Base-by-base conservation (phyloP, 2,888 invertebrate genomes). In the Platycheirus albimanus region DNA sequence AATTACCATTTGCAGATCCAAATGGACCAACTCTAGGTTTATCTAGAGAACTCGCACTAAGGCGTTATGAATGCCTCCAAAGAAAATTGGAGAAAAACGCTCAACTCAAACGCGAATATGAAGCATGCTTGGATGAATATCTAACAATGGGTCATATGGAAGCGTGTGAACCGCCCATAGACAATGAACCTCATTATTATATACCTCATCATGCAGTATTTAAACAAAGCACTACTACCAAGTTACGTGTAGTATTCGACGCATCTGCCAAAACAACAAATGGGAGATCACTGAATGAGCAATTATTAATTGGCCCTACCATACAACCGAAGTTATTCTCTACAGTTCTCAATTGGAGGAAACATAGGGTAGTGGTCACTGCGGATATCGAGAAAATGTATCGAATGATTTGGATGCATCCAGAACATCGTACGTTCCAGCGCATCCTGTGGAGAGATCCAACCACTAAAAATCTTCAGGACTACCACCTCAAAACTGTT, bases 381-480 rank as follows among this genome's bases (percentile, higher is more conserved):
- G 45, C 45, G 19, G 45, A 45, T 4, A 10, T 45, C 13, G 45
- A 45, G 19, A 45, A 45, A 45, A 45, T 45, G 45, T 45, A 45
- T 7, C 17, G 45, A 19, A 45, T 45, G 45, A 45, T 45, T 45
- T 45, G 45, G 45, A 45, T 45, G 45, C 45, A 45, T 19, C 45
- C 45, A 17, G 45, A 19, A 19, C 45, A 45, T 20, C 45, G 45
- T 10, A 45, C 19, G 0, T 45, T 45, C 13, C 45, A 45, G 19
- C 19, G 45, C 17, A 45, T 19, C 15, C 19, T 45, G 10, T 19
- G 17, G 19, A 45, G 19, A 19, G 17, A 45, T 17, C 19, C 15
- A 45, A 10, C 19, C 6, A 45, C 19, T 3, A 45, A 45, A n/a
- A n/a, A 11, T n/a, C 3, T 19, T 19, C 3, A 45, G 7, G 11